These are phyloP conservation scores for Eupithecia exiguata DNA, from an alignment of 2,888 invertebrate species.

Conservation along the genomic window DNA sequence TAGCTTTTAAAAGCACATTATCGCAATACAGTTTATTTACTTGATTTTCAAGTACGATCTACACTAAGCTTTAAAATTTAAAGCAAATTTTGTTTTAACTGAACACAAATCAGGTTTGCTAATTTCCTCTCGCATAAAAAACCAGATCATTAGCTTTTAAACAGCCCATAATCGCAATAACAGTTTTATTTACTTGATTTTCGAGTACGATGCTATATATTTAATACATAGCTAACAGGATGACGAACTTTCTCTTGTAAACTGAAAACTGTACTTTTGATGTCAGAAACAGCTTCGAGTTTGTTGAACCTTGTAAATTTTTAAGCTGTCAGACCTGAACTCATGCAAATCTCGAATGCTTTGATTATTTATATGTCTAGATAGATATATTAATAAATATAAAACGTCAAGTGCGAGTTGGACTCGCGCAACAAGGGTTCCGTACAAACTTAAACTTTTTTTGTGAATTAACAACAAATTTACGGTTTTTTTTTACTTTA, in stretches of 20 bases:
- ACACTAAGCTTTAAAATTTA: too few species aligned
- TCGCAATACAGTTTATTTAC: background rate
- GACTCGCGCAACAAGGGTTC: too few species aligned
- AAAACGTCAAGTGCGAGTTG: too few species aligned
- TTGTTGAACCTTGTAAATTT: constrained; percentile 30
- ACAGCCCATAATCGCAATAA: background rate
- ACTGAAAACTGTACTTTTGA: constrained; percentile 27
- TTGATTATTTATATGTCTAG: too few species aligned
- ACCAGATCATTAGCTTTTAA: background rate
- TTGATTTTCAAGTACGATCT: background rate
- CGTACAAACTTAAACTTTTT: too few species aligned
- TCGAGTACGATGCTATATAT: background rate
- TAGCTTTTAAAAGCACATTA: background rate
- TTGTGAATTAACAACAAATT: too few species aligned
- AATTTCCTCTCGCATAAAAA: background rate
- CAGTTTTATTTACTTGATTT: constrained; percentile 2
- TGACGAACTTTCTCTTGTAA: constrained; percentile 24
- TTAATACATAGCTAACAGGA: constrained; percentile 11
- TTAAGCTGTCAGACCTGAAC: constrained; percentile 11
- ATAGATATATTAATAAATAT: too few species aligned
- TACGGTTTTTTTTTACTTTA: too few species aligned
- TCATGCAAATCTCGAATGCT: background rate
- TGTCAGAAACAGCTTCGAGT: constrained; percentile 24
- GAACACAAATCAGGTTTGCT: background rate
- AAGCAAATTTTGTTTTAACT: background rate